These are phyloP conservation scores for Tholera decimalis DNA, from an alignment of 2,888 invertebrate genomes.

Conservation along the genomic window DNA sequence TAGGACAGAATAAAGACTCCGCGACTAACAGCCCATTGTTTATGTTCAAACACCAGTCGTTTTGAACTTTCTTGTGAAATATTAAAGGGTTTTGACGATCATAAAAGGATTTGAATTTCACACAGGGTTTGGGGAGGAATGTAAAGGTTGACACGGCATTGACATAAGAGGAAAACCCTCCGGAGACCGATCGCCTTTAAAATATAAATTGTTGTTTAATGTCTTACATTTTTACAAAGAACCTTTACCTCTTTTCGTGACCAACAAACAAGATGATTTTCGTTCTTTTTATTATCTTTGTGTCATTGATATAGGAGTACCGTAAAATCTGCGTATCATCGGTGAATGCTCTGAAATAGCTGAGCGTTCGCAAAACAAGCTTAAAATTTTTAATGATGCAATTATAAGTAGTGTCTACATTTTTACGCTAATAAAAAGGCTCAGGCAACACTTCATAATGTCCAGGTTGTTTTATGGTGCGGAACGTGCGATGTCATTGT, in stretches of 20 bases:
- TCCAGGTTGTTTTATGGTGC: slow-evolving; percentile 89
- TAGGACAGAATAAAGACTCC: slow-evolving; percentile 80
- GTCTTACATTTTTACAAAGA: slow-evolving; percentile 61
- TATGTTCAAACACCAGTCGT: slow-evolving; percentile 77
- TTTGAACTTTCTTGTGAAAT: slow-evolving; percentile 72
- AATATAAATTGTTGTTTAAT: slow-evolving; percentile 69
- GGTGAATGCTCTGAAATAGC: slow-evolving; percentile 69
- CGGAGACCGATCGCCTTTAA: slow-evolving; percentile 61
- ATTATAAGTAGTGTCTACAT: slow-evolving; percentile 80
- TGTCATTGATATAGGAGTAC: slow-evolving; percentile 61
- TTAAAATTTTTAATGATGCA: slow-evolving; percentile 78
- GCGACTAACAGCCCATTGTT: slow-evolving; percentile 80
- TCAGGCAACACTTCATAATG: slow-evolving; percentile 81
- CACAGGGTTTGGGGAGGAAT: slow-evolving; percentile 38
- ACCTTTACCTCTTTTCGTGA: slow-evolving; percentile 81
- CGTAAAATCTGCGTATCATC: slow-evolving; percentile 53
- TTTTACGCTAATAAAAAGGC: slow-evolving; percentile 80
- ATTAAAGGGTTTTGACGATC: slow-evolving; percentile 66
- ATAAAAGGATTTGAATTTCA: slow-evolving; percentile 50
- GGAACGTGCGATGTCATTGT: slow-evolving; percentile 90
- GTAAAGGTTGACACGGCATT: slow-evolving; percentile 60
- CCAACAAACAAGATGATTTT: slow-evolving; percentile 70
- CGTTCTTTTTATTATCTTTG: slow-evolving; percentile 63
- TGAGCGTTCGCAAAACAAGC: slow-evolving; percentile 77
- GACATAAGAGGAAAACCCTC: slow-evolving; percentile 69